Evolutionary conservation across 2,797 vertebrate genomes (phyloP).

Genomic region (Malacoctenus gilli): DNA sequence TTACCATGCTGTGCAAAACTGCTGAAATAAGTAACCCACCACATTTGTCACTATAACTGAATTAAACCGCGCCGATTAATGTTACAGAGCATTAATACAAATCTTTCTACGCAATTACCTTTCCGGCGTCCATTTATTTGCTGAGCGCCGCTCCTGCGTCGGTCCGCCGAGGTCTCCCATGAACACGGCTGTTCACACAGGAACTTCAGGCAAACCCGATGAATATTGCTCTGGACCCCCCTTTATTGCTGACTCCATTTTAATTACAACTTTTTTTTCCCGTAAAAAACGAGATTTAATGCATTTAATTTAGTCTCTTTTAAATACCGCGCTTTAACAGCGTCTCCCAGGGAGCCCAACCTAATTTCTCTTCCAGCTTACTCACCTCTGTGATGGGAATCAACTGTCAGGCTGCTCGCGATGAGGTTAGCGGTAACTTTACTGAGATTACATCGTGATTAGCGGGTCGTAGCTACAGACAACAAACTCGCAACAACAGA

Average conservation of each 20-base stretch:
- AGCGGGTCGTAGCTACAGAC: too few relatives aligned
- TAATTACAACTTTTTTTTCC: background rate
- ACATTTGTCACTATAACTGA: slow-evolving; percentile 52
- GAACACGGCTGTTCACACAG: background rate
- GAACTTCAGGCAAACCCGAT: background rate
- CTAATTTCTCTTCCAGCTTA: background rate
- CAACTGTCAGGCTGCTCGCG: too few relatives aligned
- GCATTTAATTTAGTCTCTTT: background rate
- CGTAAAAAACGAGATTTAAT: background rate
- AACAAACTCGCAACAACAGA: too few relatives aligned
- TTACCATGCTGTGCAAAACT: slow-evolving; percentile 52
- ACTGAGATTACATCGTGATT: too few relatives aligned
- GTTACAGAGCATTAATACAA: slow-evolving; percentile 46
- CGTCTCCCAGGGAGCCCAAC: background rate
- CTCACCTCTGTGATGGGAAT: too few relatives aligned
- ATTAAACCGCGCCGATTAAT: slow-evolving; percentile 50
- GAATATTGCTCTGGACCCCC: background rate
- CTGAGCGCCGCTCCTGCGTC: slow-evolving; percentile 9
- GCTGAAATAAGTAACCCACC: slow-evolving; percentile 34
- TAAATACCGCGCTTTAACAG: background rate
- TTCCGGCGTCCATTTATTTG: slow-evolving; percentile 35
- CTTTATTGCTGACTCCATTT: slow-evolving; percentile 10
- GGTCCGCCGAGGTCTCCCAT: background rate
- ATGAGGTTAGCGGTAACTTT: too few relatives aligned
- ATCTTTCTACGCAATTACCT: slow-evolving; percentile 43